A percentile compares a stretch with the other conserved stretches of the same genome.
Conservation (phyloP, 1,140 invertebrate genomes). For the Pseudomyrmex concolor region DNA sequence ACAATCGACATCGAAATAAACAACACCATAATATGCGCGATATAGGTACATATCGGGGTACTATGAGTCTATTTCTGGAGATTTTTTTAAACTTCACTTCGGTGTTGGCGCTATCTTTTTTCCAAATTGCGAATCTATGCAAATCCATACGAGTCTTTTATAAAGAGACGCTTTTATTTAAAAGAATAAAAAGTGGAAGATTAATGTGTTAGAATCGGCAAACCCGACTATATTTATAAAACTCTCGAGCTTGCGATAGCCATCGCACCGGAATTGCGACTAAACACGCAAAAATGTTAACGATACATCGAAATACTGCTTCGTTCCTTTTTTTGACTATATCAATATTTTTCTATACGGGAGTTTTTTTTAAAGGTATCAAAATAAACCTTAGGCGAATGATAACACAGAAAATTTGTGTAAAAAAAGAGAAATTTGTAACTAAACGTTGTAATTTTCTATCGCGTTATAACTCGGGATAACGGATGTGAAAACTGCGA, state of each 20-base stretch:
- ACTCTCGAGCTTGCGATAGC: constrained; percentile 36
- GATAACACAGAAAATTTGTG: too few relatives aligned
- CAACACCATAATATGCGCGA: not conserved
- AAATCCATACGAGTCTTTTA: constrained; percentile 53
- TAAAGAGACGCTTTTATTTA: constrained; percentile 46
- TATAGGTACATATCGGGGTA: too few relatives aligned
- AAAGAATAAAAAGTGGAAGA: constrained; percentile 18
- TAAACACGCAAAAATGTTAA: constrained; percentile 52
- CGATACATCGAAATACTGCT: constrained; percentile 6
- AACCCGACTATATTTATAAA: constrained; percentile 32
- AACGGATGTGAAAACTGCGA: constrained; percentile 2
- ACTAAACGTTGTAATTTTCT: not conserved
- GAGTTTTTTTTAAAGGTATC: constrained; percentile 10
- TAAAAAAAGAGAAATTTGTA: too few relatives aligned
- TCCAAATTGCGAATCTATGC: constrained; percentile 58
- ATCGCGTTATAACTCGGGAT: not conserved
- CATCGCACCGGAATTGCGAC: constrained; percentile 39
- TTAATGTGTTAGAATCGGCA: constrained; percentile 48
- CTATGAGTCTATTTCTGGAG: constrained; percentile 39
- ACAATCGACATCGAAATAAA: constrained; percentile 49
- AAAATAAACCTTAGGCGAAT: not conserved
- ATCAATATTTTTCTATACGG: not conserved
- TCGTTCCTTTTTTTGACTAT: not conserved
- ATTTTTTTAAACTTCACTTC: not conserved
- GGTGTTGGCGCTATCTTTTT: constrained; percentile 48